Conservation (phyloP, 2,797 vertebrate genomes). For the Zalophus californianus region DNA sequence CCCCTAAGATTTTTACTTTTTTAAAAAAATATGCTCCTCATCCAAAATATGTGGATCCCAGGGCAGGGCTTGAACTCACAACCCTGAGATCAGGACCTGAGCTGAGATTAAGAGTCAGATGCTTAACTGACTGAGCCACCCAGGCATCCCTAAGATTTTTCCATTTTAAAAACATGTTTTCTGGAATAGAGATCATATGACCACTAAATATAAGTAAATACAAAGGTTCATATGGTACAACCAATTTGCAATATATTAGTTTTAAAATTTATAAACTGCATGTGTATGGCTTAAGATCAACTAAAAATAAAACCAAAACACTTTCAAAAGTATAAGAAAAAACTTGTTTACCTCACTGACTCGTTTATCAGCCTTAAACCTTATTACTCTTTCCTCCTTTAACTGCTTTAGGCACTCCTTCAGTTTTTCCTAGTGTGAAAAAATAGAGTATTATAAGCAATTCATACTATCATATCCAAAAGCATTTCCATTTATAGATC, state of each 20-base stretch:
- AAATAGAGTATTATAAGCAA: not conserved
- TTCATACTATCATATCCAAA: not conserved
- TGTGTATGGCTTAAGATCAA: not conserved
- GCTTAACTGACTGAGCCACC: not conserved
- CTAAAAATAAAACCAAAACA: conserved; percentile 42
- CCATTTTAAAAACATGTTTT: not conserved
- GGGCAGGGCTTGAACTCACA: not conserved
- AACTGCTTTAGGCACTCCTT: conserved; percentile 92
- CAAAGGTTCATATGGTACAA: not conserved
- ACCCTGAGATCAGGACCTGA: not conserved
- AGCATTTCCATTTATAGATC: not conserved
- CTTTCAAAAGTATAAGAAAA: not conserved
- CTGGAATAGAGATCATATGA: not conserved
- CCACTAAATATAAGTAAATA: conserved; percentile 6
- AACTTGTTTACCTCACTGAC: conserved; percentile 91
- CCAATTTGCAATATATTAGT: conserved; percentile 1
- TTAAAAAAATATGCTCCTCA: not conserved
- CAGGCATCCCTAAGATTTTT: not conserved
- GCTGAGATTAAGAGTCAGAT: not conserved
- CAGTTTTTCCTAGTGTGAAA: conserved; percentile 91
- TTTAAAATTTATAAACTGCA: conserved; percentile 41
- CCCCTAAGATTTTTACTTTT: not conserved
- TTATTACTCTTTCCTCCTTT: conserved; percentile 92
- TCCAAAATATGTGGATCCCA: not conserved
- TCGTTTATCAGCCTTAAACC: conserved; percentile 91